These are phyloP conservation scores for Taphrorychus bicolor DNA, from an alignment of 2,888 invertebrate species.

Conservation along the genomic window DNA sequence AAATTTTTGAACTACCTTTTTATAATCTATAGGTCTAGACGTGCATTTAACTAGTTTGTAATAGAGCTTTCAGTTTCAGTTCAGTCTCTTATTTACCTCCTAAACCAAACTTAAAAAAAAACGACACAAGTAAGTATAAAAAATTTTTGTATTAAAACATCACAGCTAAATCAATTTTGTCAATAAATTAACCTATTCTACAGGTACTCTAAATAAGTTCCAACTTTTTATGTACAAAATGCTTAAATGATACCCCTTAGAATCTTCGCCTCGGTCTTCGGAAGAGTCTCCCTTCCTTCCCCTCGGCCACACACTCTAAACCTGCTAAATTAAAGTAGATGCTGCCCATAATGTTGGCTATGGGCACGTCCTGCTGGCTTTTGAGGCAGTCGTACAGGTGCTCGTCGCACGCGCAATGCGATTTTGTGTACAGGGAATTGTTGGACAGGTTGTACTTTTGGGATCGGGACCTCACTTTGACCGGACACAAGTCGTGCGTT, in stretches of 20 bases:
- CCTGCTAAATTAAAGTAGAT: slow-evolving; percentile 86
- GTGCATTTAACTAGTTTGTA: neutral
- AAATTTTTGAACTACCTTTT: no score
- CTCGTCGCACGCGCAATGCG: slow-evolving; percentile 88
- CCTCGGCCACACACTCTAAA: slow-evolving; percentile 75
- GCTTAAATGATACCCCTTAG: slow-evolving; percentile 21
- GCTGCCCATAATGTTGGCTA: slow-evolving; percentile 79
- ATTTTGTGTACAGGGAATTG: slow-evolving; percentile 84
- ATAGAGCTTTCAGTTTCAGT: neutral
- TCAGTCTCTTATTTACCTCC: neutral
- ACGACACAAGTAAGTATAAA: neutral
- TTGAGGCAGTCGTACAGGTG: slow-evolving; percentile 81
- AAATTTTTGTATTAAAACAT: neutral
- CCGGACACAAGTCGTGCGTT: slow-evolving; percentile 89
- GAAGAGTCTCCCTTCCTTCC: slow-evolving; percentile 46
- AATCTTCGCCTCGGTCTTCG: slow-evolving; percentile 47
- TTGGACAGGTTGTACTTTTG: slow-evolving; percentile 84
- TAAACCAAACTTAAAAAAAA: neutral
- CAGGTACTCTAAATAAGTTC: neutral
- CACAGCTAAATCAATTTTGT: neutral
- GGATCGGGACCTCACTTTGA: slow-evolving; percentile 74
- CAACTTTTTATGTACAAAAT: neutral
- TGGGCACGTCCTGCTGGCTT: slow-evolving; percentile 68
- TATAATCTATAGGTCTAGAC: neutral
- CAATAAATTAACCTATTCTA: neutral